Evolutionary conservation across 2,888 invertebrate species (phyloP), one percentile per base, ranked within the genome.

Genomic region (Drosophila anomelani): DNA sequence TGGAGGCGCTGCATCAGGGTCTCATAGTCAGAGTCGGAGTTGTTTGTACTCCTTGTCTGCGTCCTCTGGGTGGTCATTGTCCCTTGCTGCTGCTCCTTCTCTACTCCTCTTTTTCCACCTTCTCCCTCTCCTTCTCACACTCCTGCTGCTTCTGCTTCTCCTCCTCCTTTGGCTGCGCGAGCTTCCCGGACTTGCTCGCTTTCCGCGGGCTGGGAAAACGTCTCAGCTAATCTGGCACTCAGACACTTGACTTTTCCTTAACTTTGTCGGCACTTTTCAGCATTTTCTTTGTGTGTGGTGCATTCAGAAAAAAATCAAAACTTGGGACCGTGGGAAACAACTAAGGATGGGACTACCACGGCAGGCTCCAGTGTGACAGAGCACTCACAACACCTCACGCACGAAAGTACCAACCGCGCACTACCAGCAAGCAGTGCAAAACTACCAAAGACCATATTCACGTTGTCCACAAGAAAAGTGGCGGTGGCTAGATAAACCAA

Each of bases 1-100:
- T 91, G 89, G 41, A 92, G 80, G 32, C 91, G 88, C 75, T 92
- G 92, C 91, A 92, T 91, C 38, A 91, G 70, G 15, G 85, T 80
- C 76, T 91, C 91, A 58, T 92, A 91, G 66, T 90, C 91, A 9
- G 90, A 82, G 20, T 90, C 90, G 29, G 74, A 58, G 8, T 66
- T 71, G 71, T 41, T 78, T 54, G 85, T 75, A 84, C 82, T 86
- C 74, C 86, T 76, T 64, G 85, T 76, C 85, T 85, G 85, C 46
- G 85, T 76, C 60, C 85, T 81, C 75, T 86, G 85, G 74, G 85
- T 83, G 79, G 87, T 79, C 85, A 85, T 38, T 51, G 8, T 54
- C 44, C 67, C 39, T 29, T 41, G 41, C 41, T 54, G 38, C 67
- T 46, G n/a, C 49, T 53, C 23, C 32, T 38, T 13, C 17, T 38